Evolutionary conservation across 2,888 invertebrate species (phyloP).

Genomic region (Agrochola macilenta): DNA sequence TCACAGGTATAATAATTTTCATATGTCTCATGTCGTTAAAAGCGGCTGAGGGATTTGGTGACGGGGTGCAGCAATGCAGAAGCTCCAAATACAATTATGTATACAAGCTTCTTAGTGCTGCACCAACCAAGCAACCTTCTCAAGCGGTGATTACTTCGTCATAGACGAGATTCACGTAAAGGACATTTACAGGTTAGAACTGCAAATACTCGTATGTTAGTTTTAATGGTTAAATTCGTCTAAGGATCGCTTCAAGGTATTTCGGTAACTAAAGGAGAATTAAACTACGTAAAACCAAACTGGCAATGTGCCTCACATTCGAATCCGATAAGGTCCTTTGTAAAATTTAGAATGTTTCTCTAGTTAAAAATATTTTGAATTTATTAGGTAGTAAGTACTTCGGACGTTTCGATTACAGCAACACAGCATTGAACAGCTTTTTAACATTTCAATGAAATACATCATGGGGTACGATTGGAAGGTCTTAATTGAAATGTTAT

Average conservation of each 20-base stretch:
- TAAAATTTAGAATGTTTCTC: not conserved
- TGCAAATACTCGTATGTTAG: not conserved
- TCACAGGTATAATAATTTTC: not conserved
- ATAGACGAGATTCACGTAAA: not conserved
- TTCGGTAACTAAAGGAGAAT: not conserved
- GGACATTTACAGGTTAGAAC: conserved; percentile 7
- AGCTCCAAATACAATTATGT: not conserved
- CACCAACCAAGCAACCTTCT: not conserved
- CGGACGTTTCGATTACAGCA: not conserved
- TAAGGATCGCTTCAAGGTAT: not conserved
- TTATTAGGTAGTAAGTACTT: not conserved
- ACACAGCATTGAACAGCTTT: not conserved
- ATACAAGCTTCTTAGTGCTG: conserved; percentile 8
- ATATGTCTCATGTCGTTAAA: not conserved
- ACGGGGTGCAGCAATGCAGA: not conserved
- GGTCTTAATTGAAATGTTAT: too few relatives aligned
- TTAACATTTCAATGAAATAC: not conserved
- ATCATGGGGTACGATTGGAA: too few relatives aligned
- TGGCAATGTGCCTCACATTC: not conserved
- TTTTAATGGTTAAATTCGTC: conserved; percentile 5
- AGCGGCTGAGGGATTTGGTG: not conserved
- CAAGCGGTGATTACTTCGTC: not conserved
- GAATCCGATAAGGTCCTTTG: not conserved
- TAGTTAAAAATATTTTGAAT: not conserved
- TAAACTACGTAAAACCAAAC: not conserved